Evolutionary conservation across 2,888 invertebrate genomes (phyloP).

Genomic region (Platycheirus rosarum): DNA sequence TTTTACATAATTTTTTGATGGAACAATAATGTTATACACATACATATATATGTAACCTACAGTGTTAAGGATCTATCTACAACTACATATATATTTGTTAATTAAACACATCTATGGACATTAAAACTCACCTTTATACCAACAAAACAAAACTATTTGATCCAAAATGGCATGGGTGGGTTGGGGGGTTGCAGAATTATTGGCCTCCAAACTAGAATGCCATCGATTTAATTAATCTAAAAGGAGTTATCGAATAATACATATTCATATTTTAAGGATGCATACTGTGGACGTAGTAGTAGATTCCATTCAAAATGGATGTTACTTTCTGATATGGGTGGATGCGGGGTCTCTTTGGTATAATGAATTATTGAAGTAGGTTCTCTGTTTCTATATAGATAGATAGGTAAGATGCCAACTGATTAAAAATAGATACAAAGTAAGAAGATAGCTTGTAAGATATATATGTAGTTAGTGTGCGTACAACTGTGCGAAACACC

Average conservation of each 20-base stretch:
- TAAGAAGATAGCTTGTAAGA: slow-evolving; percentile 41
- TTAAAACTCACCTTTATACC: neutral
- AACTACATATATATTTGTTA: slow-evolving; percentile 45
- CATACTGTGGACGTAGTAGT: slow-evolving; percentile 20
- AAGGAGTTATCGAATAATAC: no score
- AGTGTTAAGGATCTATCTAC: slow-evolving; percentile 30
- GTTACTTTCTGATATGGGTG: neutral
- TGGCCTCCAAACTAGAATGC: no score
- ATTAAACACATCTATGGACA: slow-evolving; percentile 27
- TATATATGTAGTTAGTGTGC: no score
- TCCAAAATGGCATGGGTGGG: neutral
- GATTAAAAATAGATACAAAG: slow-evolving; percentile 30
- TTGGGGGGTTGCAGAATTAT: no score
- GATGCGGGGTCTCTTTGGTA: neutral
- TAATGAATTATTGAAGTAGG: no score
- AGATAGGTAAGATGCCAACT: slow-evolving; percentile 17
- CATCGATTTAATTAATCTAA: slow-evolving; percentile 21
- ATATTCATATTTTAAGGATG: slow-evolving; percentile 21
- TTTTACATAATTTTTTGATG: slow-evolving; percentile 56
- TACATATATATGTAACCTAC: slow-evolving; percentile 11
- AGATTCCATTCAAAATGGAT: slow-evolving; percentile 8
- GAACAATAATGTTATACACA: slow-evolving; percentile 52
- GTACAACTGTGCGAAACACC: slow-evolving; percentile 52
- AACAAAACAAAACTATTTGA: neutral
- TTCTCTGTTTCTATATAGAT: no score